Evolutionary conservation across 2,113 vertebrate genomes (phyloP).

Genomic region (Apus apus): DNA sequence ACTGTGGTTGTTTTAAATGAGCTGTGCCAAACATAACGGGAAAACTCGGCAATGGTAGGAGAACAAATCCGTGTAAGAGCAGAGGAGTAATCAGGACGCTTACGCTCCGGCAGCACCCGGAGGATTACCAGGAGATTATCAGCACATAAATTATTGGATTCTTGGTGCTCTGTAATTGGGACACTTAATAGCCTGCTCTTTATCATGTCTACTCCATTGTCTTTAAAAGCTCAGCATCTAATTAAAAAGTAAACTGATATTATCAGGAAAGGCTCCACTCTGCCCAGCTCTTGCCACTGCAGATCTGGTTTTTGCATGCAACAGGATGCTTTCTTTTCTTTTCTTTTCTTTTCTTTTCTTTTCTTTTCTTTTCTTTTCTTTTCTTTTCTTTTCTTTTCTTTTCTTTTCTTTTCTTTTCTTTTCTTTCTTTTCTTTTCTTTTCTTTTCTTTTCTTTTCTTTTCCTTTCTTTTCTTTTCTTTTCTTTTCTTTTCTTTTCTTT

Average conservation of each 20-base stretch:
- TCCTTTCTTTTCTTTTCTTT: neutral
- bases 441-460: too few relatives aligned
- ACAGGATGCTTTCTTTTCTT: slow-evolving; percentile 67
- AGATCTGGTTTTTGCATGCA: slow-evolving; percentile 76
- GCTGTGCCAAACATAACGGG: slow-evolving; percentile 73
- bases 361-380: neutral
- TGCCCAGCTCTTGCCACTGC: slow-evolving; percentile 66
- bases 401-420: rapidly evolving
- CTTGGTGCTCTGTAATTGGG: slow-evolving; percentile 74
- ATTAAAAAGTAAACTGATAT: slow-evolving; percentile 81
- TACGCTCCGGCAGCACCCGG: slow-evolving; percentile 73
- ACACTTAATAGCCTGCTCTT: slow-evolving; percentile 78
- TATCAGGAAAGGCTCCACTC: slow-evolving; percentile 73
- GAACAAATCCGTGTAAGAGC: slow-evolving; percentile 66
- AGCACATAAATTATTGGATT: slow-evolving; percentile 83
- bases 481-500: neutral
- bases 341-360: neutral
- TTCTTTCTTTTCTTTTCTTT: too few relatives aligned
- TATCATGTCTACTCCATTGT: slow-evolving; percentile 76
- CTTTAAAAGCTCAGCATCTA: slow-evolving; percentile 77
- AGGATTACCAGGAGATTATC: slow-evolving; percentile 84
- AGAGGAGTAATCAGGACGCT: slow-evolving; percentile 69
- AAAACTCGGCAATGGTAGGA: slow-evolving; percentile 59
- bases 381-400: rapidly evolving
- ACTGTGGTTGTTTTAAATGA: slow-evolving; percentile 78